Evolutionary conservation across 2,113 vertebrate genomes (phyloP).

Genomic region (Nannospalax galili): DNA sequence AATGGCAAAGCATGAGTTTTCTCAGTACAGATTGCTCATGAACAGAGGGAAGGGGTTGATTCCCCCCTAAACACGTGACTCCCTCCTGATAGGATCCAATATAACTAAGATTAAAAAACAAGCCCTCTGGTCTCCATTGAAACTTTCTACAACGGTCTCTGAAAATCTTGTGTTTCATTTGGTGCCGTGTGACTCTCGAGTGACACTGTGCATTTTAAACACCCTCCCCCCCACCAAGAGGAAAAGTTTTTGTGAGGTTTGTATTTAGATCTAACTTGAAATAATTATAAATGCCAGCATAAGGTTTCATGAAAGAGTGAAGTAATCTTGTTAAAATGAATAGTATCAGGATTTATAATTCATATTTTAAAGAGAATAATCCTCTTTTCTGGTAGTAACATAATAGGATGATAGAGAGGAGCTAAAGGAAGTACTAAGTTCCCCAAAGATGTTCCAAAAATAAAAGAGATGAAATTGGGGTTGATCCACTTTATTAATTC

Average conservation of each 20-base stretch:
- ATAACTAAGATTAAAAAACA: no score
- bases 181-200: neutral
- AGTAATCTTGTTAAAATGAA: neutral
- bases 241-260: neutral
- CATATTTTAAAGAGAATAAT: slow-evolving; percentile 17
- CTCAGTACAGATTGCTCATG: neutral
- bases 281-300: neutral
- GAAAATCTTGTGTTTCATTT: neutral
- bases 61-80: fast-evolving
- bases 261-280: slow-evolving; percentile 28
- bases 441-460: neutral
- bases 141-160: neutral
- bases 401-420: neutral
- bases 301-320: neutral
- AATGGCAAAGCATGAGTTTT: neutral
- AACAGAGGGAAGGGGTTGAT: neutral
- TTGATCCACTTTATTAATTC: neutral
- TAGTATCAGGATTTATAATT: neutral
- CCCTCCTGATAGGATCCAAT: neutral
- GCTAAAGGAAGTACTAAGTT: neutral
- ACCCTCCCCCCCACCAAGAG: neutral
- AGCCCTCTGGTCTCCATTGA: neutral
- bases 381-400: neutral
- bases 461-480: neutral
- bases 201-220: neutral